Evolutionary conservation across 1,140 invertebrate species (phyloP), one percentile per base, ranked within the genome.

Genomic region (Polypedilum vanderplanki): DNA sequence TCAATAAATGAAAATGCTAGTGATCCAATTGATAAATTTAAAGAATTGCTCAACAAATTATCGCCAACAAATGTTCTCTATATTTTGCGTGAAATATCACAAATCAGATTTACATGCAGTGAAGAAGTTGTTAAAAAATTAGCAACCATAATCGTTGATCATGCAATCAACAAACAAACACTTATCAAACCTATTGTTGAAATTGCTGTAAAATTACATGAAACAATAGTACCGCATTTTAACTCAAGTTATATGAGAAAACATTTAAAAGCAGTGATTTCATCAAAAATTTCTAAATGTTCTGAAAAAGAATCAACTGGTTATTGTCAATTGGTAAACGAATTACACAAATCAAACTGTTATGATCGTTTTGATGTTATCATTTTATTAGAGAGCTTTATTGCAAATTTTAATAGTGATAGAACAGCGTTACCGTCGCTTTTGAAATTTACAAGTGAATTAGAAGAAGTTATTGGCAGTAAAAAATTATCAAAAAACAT

Each of bases 331-430:
- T 12, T 57, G 3, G n/a, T 57, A 4, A 57, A 15, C 12, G 46
- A 57, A 12, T n/a, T 57, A n/a, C 12, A 57, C 15, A n/a, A 12
- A 4, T 12, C 10, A 12, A 57, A 57, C 15, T 57, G n/a, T 57
- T 57, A 57, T 15, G 46, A 57, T 57, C 8, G 46, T n/a, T 57
- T 57, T 57, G 46, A 57, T 57, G n/a, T 57, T n/a, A 57, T 57
- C 4, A 57, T 57, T 15, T 57, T 57, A 15, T 15, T 57, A 3
- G 46, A 57, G 0, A 57, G n/a, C 15, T 57, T 57, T 57, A 57
- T 12, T 57, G 46, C 10, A 12, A 57, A 57, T 57, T 57, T 57
- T 57, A 57, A 57, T 57, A 12, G 15, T 57, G 46, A 57, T 57
- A 12, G 46, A 4, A 57, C 46, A 12, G 46, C 46, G 15, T 57